A percentile compares a stretch with the other conserved stretches of the same genome.
Evolutionary conservation across 2,797 vertebrate species (phyloP).

Genomic region (Ispidina lecontei): DNA sequence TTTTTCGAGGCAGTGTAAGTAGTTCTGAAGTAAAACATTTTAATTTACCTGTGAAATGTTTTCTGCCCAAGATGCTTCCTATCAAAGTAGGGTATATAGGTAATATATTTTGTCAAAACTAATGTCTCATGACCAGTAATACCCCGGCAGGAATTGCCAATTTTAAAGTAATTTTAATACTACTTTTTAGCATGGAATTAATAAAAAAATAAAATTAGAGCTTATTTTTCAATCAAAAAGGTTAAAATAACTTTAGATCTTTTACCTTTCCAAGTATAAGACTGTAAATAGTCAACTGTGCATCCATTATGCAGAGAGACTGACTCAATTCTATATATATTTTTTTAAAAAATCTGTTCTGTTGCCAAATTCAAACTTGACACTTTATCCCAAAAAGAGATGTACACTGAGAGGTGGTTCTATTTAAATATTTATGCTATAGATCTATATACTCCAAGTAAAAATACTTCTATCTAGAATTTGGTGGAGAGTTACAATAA

Average conservation of each 20-base stretch:
- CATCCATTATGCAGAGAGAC: conserved; percentile 82
- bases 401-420: conserved; percentile 75
- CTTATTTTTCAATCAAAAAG: conserved; percentile 26
- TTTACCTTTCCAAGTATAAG: conserved; percentile 51
- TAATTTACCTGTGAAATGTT: conserved; percentile 41
- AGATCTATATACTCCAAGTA: conserved; percentile 83
- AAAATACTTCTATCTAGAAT: conserved; percentile 86
- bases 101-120: background rate
- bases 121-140: background rate
- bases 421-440: conserved; percentile 81
- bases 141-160: background rate
- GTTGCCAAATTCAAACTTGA: conserved; percentile 75
- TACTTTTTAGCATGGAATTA: background rate
- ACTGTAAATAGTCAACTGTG: conserved; percentile 70
- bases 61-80: conserved; percentile 75
- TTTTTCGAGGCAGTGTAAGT: background rate
- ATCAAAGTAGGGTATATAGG: conserved; percentile 24
- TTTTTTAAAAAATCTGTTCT: conserved; percentile 72
- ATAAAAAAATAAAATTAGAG: conserved; percentile 56
- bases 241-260: conserved; percentile 28
- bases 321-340: conserved; percentile 61
- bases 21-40: background rate
- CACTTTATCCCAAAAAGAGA: conserved; percentile 70
- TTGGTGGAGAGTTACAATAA: conserved; percentile 85
- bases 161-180: background rate